Evolutionary conservation across 2,888 invertebrate species (phyloP).

Genomic region (Folsomia manolachei): DNA sequence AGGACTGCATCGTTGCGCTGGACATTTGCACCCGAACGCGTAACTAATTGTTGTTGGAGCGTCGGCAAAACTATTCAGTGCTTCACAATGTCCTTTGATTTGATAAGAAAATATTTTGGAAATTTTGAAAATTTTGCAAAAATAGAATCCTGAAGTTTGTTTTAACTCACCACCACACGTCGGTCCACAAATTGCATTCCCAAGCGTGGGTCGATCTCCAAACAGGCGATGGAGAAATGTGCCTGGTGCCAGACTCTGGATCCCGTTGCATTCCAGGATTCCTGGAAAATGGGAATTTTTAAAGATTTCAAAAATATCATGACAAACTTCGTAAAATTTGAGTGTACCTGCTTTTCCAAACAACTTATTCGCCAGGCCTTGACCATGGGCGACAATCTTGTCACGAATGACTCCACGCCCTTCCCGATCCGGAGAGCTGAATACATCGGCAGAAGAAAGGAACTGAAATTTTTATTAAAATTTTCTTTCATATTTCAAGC

Average conservation of each 20-base stretch:
- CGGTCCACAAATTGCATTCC: background rate
- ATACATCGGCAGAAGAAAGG: too few species aligned
- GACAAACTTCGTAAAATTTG: too few species aligned
- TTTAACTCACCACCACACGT: constrained; percentile 15
- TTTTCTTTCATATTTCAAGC: too few species aligned
- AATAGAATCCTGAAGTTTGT: background rate
- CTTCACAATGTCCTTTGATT: background rate
- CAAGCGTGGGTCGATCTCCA: background rate
- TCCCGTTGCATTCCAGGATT: background rate
- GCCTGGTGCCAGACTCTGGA: background rate
- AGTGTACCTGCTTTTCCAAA: background rate
- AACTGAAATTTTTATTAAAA: too few species aligned
- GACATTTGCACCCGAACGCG: constrained; percentile 11
- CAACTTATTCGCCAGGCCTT: background rate
- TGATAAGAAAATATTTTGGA: background rate
- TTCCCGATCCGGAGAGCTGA: too few species aligned
- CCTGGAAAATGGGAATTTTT: too few species aligned
- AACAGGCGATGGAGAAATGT: background rate
- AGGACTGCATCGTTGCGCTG: background rate
- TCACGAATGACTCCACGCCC: background rate
- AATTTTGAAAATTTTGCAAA: background rate
- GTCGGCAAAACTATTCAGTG: background rate
- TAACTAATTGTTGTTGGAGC: background rate
- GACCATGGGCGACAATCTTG: background rate
- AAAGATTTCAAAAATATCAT: too few species aligned